phyloP scores from a whole-genome alignment of 1,140 invertebrate species.

The Danaus plexippus region DNA sequence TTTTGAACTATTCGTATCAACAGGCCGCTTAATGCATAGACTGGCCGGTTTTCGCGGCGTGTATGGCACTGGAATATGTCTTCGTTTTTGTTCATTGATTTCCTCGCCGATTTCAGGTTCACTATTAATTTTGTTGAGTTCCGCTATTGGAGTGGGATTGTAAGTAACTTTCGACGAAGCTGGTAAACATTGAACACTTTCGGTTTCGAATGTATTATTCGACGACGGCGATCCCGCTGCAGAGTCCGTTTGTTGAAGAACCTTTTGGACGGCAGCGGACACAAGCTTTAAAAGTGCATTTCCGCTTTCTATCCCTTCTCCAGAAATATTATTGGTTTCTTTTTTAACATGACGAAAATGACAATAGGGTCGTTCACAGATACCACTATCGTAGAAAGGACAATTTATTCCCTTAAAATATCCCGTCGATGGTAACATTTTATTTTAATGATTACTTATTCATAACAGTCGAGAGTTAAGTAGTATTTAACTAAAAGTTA shows the following conservation, averaged over 20 bases:
- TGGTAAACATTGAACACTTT: conserved; percentile 16
- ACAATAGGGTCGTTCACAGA: conserved; percentile 89
- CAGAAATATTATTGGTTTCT: conserved; percentile 57
- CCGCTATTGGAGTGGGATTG: conserved; percentile 70
- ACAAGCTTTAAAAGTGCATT: conserved; percentile 65
- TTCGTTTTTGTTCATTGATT: conserved; percentile 43
- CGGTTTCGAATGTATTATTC: conserved; percentile 13
- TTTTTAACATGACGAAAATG: conserved; percentile 87
- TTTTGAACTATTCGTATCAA: conserved; percentile 49
- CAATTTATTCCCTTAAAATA: conserved; percentile 87
- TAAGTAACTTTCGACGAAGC: conserved; percentile 51
- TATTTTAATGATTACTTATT: not conserved
- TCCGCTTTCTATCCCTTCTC: conserved; percentile 57
- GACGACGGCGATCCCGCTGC: conserved; percentile 18
- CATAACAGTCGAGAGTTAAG: too few species aligned
- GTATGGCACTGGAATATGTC: conserved; percentile 69
- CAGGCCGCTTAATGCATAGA: conserved; percentile 47
- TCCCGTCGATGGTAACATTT: conserved; percentile 89
- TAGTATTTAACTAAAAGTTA: too few species aligned
- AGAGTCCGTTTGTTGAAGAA: conserved; percentile 55
- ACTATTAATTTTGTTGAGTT: conserved; percentile 60
- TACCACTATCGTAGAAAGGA: conserved; percentile 84
- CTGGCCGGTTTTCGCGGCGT: conserved; percentile 63
- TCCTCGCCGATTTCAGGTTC: conserved; percentile 47
- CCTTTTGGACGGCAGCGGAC: conserved; percentile 66